These are phyloP conservation scores for Berghia stephanieae DNA, from an alignment of 1,140 invertebrate genomes.

Conservation along the genomic window DNA sequence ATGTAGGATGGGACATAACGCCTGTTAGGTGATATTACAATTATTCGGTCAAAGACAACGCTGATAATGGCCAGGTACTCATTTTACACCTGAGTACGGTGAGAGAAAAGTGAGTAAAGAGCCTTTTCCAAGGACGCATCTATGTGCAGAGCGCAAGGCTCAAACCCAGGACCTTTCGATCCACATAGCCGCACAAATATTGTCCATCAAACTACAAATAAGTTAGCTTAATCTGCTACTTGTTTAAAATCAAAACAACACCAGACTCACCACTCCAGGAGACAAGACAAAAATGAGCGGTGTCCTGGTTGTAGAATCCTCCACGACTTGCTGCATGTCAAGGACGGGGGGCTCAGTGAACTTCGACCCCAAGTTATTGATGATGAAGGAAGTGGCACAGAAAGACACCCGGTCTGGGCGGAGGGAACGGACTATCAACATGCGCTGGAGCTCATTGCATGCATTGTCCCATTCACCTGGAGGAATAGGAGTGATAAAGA, in stretches of 20 bases:
- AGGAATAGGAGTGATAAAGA: too few species aligned
- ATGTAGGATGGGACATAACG: too few species aligned
- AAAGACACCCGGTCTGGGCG: conserved; percentile 67
- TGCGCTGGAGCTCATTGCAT: conserved; percentile 73
- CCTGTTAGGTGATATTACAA: too few species aligned
- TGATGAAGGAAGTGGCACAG: conserved; percentile 67
- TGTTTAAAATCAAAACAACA: neutral
- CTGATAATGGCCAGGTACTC: too few species aligned
- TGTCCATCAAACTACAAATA: neutral
- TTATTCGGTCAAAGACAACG: too few species aligned
- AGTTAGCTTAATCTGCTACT: neutral
- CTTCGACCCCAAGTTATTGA: conserved; percentile 67
- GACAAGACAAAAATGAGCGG: conserved; percentile 69
- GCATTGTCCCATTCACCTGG: conserved; percentile 82
- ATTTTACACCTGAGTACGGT: too few species aligned
- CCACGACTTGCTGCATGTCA: conserved; percentile 66
- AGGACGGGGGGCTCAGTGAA: conserved; percentile 68
- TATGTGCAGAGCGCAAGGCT: too few species aligned
- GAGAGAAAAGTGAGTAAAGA: too few species aligned
- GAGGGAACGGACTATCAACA: conserved; percentile 66
- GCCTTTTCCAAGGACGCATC: too few species aligned
- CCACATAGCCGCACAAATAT: too few species aligned
- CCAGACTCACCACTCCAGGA: conserved; percentile 64
- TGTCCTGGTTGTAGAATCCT: conserved; percentile 66
- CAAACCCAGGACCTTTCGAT: too few species aligned